Evolutionary conservation across 1,140 invertebrate species (phyloP).

Genomic region (Cydia amplana): DNA sequence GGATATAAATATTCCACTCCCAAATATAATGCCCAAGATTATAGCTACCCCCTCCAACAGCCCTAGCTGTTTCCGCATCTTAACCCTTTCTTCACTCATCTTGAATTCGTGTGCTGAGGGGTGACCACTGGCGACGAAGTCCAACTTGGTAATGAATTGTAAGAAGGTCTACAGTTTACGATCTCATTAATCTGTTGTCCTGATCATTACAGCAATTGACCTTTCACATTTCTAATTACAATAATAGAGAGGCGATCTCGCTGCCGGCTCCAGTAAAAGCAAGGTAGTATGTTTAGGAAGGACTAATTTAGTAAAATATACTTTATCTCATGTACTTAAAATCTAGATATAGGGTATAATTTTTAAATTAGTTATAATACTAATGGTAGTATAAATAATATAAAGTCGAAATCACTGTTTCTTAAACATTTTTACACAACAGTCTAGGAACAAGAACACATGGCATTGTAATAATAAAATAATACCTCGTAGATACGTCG

Average conservation of each 20-base stretch:
- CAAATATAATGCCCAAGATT: conserved; percentile 93
- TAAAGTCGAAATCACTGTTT: not conserved
- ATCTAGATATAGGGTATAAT: not conserved
- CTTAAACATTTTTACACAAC: not conserved
- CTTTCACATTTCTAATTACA: conserved; percentile 45
- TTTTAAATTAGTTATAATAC: not conserved
- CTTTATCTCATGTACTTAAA: not conserved
- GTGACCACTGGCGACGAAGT: not conserved
- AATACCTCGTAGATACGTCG: not conserved
- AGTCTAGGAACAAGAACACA: not conserved
- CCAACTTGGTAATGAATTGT: not conserved
- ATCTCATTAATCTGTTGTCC: conserved; percentile 15
- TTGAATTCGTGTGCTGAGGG: conserved; percentile 34
- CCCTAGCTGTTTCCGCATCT: conserved; percentile 90
- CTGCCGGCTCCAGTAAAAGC: not conserved
- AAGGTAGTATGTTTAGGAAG: not conserved
- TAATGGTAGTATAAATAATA: not conserved
- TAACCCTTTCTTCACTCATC: conserved; percentile 80
- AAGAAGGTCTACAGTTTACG: not conserved
- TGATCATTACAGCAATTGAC: conserved; percentile 40
- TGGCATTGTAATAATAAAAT: not conserved
- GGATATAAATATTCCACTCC: conserved; percentile 97
- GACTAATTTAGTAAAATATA: not conserved
- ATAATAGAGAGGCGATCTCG: conserved; percentile 35
- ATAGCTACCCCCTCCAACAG: conserved; percentile 92